Evolutionary conservation across 2,888 invertebrate genomes (phyloP), one percentile per base, ranked within the genome.

Genomic region (Acrocera orbiculus): DNA sequence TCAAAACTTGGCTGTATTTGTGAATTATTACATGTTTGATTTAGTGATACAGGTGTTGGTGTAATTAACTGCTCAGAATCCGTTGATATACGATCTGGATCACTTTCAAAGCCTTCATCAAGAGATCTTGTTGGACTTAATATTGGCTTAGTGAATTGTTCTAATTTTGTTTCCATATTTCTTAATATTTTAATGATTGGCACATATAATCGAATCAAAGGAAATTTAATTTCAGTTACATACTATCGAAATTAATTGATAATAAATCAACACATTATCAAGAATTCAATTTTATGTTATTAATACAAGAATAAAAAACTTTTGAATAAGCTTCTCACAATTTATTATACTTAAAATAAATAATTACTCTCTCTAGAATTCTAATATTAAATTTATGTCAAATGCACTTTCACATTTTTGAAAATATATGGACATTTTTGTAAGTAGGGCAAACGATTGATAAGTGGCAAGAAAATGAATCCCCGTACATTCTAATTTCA

Each of bases 31-130:
- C 16, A 9, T 22, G 16, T 4, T 23, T 23, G 4, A n/a, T n/a
- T n/a, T 38, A 33, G 19, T 40, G 38, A 13, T 43, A 42, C 26
- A 42, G 38, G 27, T 40, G 27, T 8, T 16, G 15, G 13, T 11
- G 34, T 6, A 19, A 42, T 29, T 30, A 44, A 36, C 46, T 58
- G 58, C 50, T 60, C 60, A 39, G 59, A 58, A 52, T 60, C 60
- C 22, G 59, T 61, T 40, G 60, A 59, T 48, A 59, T 52, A 40
- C 60, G 58, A 56, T 61, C 60, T 47, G 60, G 60, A 56, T 61
- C 60, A 51, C 60, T 60, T 56, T 61, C 60, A 45, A 61, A 61
- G 47, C 60, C 60, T 53, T 61, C 60, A 39, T 61, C 60, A 38
- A 61, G 54, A 43, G 60, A 61, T 52, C 60, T 52, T 41, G 59